Evolutionary conservation across 2,113 vertebrate species (phyloP).

Genomic region (Gopherus evgoodei): DNA sequence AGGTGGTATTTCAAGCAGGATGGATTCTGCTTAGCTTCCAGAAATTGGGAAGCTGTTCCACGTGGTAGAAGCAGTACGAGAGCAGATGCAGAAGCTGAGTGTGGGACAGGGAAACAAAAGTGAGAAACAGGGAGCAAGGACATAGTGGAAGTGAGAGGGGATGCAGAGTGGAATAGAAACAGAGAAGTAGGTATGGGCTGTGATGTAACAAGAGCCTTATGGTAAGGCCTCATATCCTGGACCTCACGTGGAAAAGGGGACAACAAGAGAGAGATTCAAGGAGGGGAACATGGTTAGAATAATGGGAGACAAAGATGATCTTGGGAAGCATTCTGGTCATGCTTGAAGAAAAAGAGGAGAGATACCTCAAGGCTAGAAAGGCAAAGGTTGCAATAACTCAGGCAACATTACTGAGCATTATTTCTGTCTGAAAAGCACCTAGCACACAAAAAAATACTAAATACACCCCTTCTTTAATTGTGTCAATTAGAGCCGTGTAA

Average conservation of each 20-base stretch:
- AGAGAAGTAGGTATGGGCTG: not conserved
- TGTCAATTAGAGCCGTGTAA: not conserved
- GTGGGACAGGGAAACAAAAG: fast-evolving
- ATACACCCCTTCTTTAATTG: not conserved
- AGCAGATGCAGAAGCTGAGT: not conserved
- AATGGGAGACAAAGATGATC: not conserved
- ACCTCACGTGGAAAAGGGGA: not conserved
- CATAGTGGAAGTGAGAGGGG: not conserved
- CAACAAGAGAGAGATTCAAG: not conserved
- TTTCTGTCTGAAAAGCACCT: not conserved
- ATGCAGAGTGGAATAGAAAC: not conserved
- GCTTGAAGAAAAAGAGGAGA: not conserved
- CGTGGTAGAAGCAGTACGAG: not conserved
- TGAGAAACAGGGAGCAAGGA: fast-evolving
- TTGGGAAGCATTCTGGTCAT: not conserved
- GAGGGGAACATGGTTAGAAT: not conserved
- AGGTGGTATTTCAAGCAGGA: not conserved
- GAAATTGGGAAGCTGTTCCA: not conserved
- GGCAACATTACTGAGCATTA: not conserved
- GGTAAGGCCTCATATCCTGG: not conserved
- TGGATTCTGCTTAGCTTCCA: not conserved
- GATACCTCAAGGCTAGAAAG: not conserved
- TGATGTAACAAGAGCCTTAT: not conserved
- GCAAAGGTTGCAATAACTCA: not conserved
- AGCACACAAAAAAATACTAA: not conserved